These are phyloP conservation scores for Sebastes reedi DNA, from an alignment of 2,797 vertebrate species.

Conservation along the genomic window DNA sequence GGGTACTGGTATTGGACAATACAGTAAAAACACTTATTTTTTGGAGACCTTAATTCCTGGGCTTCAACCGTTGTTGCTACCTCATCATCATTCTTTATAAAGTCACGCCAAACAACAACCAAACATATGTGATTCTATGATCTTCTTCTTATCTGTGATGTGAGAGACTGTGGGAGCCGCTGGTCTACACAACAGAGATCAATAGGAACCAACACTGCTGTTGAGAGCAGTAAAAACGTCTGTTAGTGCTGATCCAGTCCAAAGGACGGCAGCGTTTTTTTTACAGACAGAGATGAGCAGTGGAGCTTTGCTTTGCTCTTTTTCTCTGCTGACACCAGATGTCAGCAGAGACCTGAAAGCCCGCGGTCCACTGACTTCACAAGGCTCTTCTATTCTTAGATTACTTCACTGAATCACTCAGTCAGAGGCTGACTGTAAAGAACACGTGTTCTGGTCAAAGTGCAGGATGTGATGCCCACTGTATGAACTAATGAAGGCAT, in stretches of 20 bases:
- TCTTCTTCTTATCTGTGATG: not conserved
- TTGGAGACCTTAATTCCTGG: not conserved
- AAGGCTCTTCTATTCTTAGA: constrained; percentile 33
- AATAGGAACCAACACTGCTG: not conserved
- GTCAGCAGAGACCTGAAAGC: constrained; percentile 63
- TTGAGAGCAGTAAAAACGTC: constrained; percentile 22
- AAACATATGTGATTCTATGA: not conserved
- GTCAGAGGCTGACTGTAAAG: not conserved
- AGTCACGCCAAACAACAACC: not conserved
- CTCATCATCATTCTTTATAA: not conserved
- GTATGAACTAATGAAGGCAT: not conserved
- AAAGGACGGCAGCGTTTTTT: constrained; percentile 32
- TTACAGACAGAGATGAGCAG: not conserved
- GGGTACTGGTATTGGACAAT: too few relatives aligned
- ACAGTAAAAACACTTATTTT: too few relatives aligned
- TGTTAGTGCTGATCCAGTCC: constrained; percentile 28
- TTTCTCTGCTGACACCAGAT: constrained; percentile 57
- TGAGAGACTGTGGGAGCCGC: not conserved
- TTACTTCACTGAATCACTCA: not conserved
- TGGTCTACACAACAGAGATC: not conserved
- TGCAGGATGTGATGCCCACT: not conserved
- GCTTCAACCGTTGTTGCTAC: not conserved
- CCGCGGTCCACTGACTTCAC: constrained; percentile 23
- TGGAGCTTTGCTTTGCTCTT: constrained; percentile 19
- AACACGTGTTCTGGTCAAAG: not conserved